Percentiles rank a stretch among this genome's conserved stretches.
phyloP scores from a whole-genome alignment of 2,113 vertebrate species.

The Lutjanus erythropterus region DNA sequence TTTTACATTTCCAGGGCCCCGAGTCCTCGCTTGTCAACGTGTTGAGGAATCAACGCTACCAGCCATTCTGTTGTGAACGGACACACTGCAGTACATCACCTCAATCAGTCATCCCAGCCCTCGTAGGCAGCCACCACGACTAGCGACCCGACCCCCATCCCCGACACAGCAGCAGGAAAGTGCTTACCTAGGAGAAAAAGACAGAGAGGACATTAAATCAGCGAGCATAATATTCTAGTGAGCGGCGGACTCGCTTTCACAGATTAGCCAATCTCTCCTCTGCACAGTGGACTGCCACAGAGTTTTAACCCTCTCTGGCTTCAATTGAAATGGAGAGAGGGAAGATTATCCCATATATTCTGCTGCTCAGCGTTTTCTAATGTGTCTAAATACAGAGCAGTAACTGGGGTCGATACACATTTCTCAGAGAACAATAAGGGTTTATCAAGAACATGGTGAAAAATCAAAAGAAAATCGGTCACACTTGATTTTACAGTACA shows the following conservation, averaged over 20 bases:
- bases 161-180: conserved; percentile 73
- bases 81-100: conserved; percentile 83
- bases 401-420: conserved; percentile 4
- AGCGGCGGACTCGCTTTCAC: conserved; percentile 76
- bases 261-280: conserved; percentile 83
- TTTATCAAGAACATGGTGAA: conserved; percentile 21
- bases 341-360: conserved; percentile 77
- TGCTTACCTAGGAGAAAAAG: conserved; percentile 88
- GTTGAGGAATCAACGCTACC: conserved; percentile 65
- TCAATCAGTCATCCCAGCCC: conserved; percentile 82
- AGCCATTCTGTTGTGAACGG: conserved; percentile 74
- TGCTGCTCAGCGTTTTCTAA: conserved; percentile 68
- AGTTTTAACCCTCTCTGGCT: conserved; percentile 74
- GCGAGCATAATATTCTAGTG: conserved; percentile 79
- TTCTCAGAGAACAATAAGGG: conserved; percentile 20
- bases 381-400: conserved; percentile 56
- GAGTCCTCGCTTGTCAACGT: conserved; percentile 56
- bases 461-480: too few relatives aligned
- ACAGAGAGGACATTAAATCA: conserved; percentile 84
- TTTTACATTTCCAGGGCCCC: conserved; percentile 41
- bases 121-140: conserved; percentile 72
- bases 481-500: too few relatives aligned
- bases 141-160: conserved; percentile 69
- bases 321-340: conserved; percentile 76
- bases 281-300: conserved; percentile 70